Conservation (phyloP, 2,888 invertebrate species). For the Dexiosoma caninum region DNA sequence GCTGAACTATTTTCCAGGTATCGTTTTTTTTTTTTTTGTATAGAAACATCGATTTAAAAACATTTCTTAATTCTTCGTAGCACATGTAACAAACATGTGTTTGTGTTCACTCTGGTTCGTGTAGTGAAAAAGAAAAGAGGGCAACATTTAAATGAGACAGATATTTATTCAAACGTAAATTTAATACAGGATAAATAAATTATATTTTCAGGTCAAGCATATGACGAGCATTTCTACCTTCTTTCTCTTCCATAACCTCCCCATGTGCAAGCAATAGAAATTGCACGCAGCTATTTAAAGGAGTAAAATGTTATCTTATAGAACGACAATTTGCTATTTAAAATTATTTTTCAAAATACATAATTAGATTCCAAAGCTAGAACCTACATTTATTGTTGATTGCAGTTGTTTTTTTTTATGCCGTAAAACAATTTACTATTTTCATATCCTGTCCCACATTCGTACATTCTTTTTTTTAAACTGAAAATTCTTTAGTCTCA, state of each 20-base stretch:
- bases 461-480: not conserved
- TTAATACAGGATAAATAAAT: conserved; percentile 44
- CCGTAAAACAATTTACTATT: not conserved
- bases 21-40: too few species aligned
- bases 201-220: conserved; percentile 53
- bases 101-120: not conserved
- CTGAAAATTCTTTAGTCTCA: not conserved
- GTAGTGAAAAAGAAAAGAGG: not conserved
- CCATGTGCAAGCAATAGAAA: conserved; percentile 2
- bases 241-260: not conserved
- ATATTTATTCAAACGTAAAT: conserved; percentile 42
- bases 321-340: too few species aligned
- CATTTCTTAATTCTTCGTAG: too few species aligned
- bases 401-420: too few species aligned
- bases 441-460: not conserved
- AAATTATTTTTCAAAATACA: not conserved
- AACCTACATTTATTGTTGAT: too few species aligned
- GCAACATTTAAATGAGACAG: conserved; percentile 6
- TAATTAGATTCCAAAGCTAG: too few species aligned
- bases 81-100: too few species aligned
- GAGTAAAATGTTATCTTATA: not conserved
- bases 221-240: conserved; percentile 22
- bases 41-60: too few species aligned
- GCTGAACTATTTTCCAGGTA: too few species aligned
- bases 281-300: not conserved